Evolutionary conservation across 2,113 vertebrate genomes (phyloP).

Genomic region (Probosciger aterrimus): DNA sequence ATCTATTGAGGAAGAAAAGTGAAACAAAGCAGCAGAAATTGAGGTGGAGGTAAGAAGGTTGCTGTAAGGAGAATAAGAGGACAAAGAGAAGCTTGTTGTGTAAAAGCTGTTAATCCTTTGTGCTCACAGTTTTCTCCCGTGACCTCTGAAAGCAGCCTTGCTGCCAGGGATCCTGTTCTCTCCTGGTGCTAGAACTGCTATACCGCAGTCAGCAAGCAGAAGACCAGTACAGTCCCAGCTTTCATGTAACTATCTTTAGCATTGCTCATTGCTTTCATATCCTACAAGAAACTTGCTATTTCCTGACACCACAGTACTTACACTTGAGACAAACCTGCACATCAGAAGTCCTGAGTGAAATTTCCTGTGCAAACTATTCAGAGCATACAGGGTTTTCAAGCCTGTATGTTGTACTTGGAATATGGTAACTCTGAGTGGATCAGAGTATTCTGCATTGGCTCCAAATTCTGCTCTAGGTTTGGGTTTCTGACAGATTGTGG

Average conservation of each 20-base stretch:
- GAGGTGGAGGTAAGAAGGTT: background rate
- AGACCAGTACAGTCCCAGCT: background rate
- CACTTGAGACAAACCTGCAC: background rate
- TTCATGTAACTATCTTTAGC: background rate
- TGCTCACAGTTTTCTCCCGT: background rate
- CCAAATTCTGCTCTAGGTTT: background rate
- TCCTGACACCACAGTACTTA: background rate
- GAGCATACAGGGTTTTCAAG: background rate
- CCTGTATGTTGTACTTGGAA: background rate
- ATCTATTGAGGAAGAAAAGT: background rate
- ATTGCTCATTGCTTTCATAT: background rate
- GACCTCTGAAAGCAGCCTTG: background rate
- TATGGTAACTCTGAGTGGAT: background rate
- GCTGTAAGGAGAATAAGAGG: background rate
- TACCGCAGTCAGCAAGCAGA: background rate
- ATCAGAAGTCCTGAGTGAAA: background rate
- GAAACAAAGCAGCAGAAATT: background rate
- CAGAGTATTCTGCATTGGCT: background rate
- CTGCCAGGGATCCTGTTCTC: background rate
- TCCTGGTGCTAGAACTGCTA: background rate
- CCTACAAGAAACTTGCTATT: background rate
- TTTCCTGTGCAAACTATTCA: background rate
- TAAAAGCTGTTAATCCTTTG: background rate
- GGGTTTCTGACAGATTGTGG: background rate
- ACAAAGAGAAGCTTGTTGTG: background rate